These are phyloP conservation scores for Aporophyla lueneburgensis DNA, from an alignment of 2,888 invertebrate genomes.

Conservation along the genomic window DNA sequence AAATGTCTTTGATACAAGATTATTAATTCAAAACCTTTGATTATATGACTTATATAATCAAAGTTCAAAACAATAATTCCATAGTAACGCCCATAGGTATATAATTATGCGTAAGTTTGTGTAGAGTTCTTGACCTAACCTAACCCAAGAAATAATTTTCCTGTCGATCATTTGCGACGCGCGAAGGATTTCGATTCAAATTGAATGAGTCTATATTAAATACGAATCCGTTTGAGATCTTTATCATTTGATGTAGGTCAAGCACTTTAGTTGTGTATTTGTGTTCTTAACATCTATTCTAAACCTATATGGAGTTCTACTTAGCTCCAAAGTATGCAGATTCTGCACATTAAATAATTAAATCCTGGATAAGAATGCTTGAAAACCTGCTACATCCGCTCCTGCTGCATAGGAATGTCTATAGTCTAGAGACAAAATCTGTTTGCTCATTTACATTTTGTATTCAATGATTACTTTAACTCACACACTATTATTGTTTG, in stretches of 20 bases:
- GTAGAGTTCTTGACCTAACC: conserved; percentile 41
- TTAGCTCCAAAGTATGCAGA: not conserved
- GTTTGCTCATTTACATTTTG: no score
- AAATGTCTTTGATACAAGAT: not conserved
- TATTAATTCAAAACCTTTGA: no score
- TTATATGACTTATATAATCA: no score
- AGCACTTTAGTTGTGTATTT: no score
- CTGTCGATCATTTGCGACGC: conserved; percentile 48
- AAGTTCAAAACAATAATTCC: not conserved
- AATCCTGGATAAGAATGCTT: no score
- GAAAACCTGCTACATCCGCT: no score
- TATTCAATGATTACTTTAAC: no score
- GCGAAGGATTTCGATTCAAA: conserved; percentile 49
- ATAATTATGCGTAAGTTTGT: not conserved
- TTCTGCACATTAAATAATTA: not conserved
- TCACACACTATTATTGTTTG: no score
- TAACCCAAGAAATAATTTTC: conserved; percentile 50
- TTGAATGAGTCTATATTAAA: conserved; percentile 26
- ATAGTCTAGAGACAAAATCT: no score
- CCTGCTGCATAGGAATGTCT: no score
- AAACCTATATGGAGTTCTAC: not conserved
- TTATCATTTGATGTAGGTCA: conserved; percentile 51
- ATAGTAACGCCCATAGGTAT: not conserved
- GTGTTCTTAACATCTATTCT: not conserved
- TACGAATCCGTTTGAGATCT: conserved; percentile 32